Evolutionary conservation across 1,140 invertebrate genomes (phyloP), one percentile per base, ranked within the genome.

Genomic region (Pectinophora gossypiella): DNA sequence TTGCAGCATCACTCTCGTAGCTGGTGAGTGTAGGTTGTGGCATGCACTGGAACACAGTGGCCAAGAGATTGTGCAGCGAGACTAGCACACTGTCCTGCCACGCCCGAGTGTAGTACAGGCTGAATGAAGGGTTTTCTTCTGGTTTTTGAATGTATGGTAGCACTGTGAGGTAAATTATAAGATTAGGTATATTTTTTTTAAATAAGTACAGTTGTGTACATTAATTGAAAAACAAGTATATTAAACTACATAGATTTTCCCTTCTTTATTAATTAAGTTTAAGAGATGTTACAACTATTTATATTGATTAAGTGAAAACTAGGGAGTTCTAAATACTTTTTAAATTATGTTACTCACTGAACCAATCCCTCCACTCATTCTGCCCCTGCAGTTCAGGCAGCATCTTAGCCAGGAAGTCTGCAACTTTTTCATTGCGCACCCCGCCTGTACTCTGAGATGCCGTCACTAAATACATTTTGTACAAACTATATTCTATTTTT

Each of bases 291-390:
- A n/a, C n/a, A n/a, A n/a, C n/a, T n/a, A n/a, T n/a, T n/a, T n/a
- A n/a, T n/a, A n/a, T n/a, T n/a, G n/a, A n/a, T n/a, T n/a, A n/a
- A n/a, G n/a, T n/a, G n/a, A n/a, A n/a, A n/a, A n/a, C n/a, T n/a
- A n/a, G n/a, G n/a, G n/a, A n/a, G n/a, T n/a, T n/a, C n/a, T n/a
- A n/a, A n/a, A n/a, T n/a, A n/a, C n/a, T n/a, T n/a, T n/a, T n/a
- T n/a, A n/a, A n/a, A n/a, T n/a, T n/a, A n/a, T n/a, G n/a, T 32
- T 13, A 88, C 92, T 90, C 92, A 98, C 97, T 94, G 89, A 98
- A 99, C 97, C 97, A 99, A 68, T 99, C 97, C 74, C 94, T 97
- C 96, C 97, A 99, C 75, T 98, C 97, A 48, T 90, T 89, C 77
- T 97, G 95, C 49, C 93, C 94, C 75, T 97, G 95, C 19, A 98